These are phyloP conservation scores for Orchestia grillus DNA, from an alignment of 1,140 invertebrate genomes.

Conservation along the genomic window DNA sequence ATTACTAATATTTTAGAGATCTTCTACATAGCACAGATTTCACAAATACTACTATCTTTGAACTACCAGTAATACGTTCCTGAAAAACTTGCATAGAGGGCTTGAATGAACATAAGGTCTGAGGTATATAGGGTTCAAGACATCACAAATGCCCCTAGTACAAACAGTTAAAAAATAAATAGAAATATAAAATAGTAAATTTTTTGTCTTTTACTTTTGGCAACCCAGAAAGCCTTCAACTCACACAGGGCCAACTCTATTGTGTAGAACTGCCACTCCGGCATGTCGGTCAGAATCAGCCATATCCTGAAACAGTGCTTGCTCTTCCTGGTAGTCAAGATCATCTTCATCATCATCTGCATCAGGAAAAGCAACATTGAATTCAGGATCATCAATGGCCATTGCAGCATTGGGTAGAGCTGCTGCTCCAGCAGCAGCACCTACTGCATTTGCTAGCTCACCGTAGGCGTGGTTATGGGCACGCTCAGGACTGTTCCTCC, in stretches of 20 bases:
- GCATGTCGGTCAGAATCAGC: neutral
- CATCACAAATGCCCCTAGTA: too few species aligned
- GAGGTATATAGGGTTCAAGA: too few species aligned
- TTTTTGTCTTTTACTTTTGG: too few species aligned
- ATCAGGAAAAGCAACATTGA: constrained; percentile 7
- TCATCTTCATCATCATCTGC: constrained; percentile 51
- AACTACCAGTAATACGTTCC: too few species aligned
- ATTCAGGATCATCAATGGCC: constrained; percentile 1
- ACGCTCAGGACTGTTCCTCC: constrained; percentile 14
- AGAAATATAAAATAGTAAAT: too few species aligned
- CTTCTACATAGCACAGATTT: too few species aligned
- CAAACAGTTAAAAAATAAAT: too few species aligned
- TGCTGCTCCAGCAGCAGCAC: neutral
- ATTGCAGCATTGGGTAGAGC: constrained; percentile 33
- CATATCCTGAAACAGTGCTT: neutral
- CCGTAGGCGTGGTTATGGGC: neutral
- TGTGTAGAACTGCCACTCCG: neutral
- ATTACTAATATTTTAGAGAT: too few species aligned
- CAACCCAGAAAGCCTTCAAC: neutral
- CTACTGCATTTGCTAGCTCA: constrained; percentile 11
- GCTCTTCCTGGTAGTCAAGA: neutral
- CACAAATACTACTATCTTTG: too few species aligned
- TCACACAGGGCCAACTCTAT: neutral
- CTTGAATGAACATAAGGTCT: too few species aligned
- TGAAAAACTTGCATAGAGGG: too few species aligned